Conservation (phyloP, 2,797 vertebrate species). For the Chrysocyon brachyurus region DNA sequence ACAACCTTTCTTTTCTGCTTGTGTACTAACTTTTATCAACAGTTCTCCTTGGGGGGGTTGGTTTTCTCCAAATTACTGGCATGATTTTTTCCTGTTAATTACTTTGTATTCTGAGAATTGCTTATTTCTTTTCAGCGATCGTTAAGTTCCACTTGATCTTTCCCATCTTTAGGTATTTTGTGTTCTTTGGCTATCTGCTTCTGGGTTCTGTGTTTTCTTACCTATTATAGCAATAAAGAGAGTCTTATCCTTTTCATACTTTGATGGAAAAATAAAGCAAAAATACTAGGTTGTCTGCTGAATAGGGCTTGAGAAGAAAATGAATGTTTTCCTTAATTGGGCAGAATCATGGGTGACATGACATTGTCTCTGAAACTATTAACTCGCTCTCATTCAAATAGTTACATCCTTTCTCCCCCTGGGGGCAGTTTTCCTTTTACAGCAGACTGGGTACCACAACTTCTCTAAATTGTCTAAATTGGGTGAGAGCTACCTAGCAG, state of each 20-base stretch:
- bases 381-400: not conserved
- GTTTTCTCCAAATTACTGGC: not conserved
- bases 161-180: not conserved
- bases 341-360: not conserved
- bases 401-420: not conserved
- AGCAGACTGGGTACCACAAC: not conserved
- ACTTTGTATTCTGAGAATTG: slow-evolving; percentile 1
- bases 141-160: not conserved
- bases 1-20: not conserved
- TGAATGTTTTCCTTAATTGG: not conserved
- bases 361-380: slow-evolving; percentile 50
- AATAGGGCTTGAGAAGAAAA: slow-evolving; percentile 54
- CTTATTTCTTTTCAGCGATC: slow-evolving; percentile 52
- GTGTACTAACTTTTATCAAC: not conserved
- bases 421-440: not conserved
- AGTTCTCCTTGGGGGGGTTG: not conserved
- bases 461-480: slow-evolving; percentile 50
- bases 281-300: slow-evolving; percentile 44
- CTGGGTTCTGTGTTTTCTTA: not conserved
- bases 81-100: slow-evolving; percentile 32
- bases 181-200: not conserved
- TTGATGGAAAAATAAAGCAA: not conserved
- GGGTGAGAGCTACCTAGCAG: not conserved
- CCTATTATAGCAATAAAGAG: not conserved
- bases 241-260: not conserved